Percentiles rank a stretch among this genome's conserved stretches.
Conservation (phyloP, 2,888 invertebrate species). For the Phengaris alcon region DNA sequence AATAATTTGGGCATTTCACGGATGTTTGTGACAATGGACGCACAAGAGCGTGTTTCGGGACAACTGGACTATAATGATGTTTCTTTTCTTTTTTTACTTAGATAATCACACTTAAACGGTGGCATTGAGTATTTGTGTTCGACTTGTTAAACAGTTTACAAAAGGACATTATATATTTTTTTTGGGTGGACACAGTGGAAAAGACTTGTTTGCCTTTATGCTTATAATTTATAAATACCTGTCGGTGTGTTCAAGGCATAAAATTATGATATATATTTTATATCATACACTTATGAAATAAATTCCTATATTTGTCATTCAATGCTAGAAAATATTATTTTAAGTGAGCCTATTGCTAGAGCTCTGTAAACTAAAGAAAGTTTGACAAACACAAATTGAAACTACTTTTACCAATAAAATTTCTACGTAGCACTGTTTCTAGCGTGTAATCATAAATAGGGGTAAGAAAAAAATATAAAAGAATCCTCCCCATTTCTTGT, state of each 20-base stretch:
- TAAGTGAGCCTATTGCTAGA: no score
- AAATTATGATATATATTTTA: background rate
- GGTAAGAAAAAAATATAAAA: background rate
- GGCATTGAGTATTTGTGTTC: conserved; percentile 15
- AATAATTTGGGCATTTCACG: conserved; percentile 33
- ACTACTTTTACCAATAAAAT: no score
- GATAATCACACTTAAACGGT: conserved; percentile 19
- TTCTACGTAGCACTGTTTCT: background rate
- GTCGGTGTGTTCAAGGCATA: background rate
- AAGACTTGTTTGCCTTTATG: background rate
- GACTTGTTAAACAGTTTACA: conserved; percentile 15
- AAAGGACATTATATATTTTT: conserved; percentile 9
- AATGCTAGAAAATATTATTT: no score
- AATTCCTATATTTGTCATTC: background rate
- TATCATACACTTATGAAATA: background rate
- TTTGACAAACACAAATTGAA: no score
- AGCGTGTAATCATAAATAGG: conserved; percentile 3
- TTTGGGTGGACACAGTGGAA: background rate
- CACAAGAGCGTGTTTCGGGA: conserved; percentile 33
- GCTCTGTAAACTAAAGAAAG: no score
- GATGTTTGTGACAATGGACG: conserved; percentile 35
- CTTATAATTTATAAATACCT: background rate
- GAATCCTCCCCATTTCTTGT: background rate
- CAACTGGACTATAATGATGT: conserved; percentile 31
- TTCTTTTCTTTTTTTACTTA: background rate